These are phyloP conservation scores for Poecilus cupreus DNA, from an alignment of 2,888 invertebrate genomes.

Conservation along the genomic window DNA sequence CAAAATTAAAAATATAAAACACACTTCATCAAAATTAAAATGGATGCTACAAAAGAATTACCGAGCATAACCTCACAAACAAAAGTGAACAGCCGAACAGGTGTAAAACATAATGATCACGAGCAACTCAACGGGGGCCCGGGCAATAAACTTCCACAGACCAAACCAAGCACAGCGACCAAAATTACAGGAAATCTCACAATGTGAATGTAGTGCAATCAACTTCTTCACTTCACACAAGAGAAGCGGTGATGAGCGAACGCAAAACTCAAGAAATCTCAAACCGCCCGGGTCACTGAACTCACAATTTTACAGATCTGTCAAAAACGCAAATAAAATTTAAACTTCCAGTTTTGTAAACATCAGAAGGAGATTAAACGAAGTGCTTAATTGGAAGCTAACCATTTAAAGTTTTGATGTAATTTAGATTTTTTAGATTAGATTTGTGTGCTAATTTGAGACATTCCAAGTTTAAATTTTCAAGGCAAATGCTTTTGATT, in stretches of 20 bases:
- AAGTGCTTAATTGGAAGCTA: constrained; percentile 3
- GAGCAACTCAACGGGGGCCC: constrained; percentile 4
- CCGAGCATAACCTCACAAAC: not conserved
- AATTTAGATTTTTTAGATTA: not conserved
- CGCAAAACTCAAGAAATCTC: not conserved
- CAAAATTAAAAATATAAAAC: not conserved
- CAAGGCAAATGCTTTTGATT: not conserved
- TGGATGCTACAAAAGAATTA: no score
- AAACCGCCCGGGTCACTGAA: not conserved
- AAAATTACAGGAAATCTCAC: constrained; percentile 41
- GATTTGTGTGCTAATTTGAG: not conserved
- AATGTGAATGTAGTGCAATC: constrained; percentile 27
- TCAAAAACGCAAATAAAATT: constrained; percentile 36
- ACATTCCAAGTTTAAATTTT: not conserved
- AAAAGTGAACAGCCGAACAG: not conserved
- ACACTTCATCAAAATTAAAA: no score
- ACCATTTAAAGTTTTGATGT: not conserved
- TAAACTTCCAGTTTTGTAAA: constrained; percentile 27
- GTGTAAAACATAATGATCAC: not conserved
- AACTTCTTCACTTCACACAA: not conserved
- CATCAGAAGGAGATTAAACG: constrained; percentile 1
- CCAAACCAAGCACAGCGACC: not conserved
- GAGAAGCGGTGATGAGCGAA: not conserved
- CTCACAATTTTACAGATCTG: constrained; percentile 28
- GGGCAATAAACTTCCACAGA: constrained; percentile 19